Conservation (phyloP, 2,888 invertebrate species). For the Eubasilissa splendida region DNA sequence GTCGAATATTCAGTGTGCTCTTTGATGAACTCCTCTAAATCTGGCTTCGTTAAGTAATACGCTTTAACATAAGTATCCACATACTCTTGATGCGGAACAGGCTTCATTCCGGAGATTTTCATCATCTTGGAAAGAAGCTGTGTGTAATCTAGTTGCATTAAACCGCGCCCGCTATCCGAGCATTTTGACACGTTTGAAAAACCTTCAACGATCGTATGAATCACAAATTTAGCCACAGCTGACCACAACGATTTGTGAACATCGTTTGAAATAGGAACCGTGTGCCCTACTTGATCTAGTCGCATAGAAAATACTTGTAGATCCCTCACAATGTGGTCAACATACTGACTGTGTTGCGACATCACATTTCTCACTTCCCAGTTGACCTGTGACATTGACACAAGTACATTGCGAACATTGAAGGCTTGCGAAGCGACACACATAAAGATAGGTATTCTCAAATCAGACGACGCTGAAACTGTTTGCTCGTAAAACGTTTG, state of each 20-base stretch:
- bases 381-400: slow-evolving; percentile 92
- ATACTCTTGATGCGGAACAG: slow-evolving; percentile 89
- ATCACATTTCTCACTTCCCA: slow-evolving; percentile 97
- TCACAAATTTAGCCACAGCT: slow-evolving; percentile 87
- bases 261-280: slow-evolving; percentile 80
- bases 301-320: slow-evolving; percentile 85
- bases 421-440: slow-evolving; percentile 86
- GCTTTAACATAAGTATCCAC: slow-evolving; percentile 97
- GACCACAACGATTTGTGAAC: slow-evolving; percentile 87
- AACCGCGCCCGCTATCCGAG: slow-evolving; percentile 94
- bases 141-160: slow-evolving; percentile 98
- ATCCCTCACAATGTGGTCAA: slow-evolving; percentile 83
- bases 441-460: slow-evolving; percentile 90
- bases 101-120: slow-evolving; percentile 86
- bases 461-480: slow-evolving; percentile 79
- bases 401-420: slow-evolving; percentile 82
- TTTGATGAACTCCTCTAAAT: slow-evolving; percentile 90
- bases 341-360: slow-evolving; percentile 93
- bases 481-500: slow-evolving; percentile 84
- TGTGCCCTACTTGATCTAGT: slow-evolving; percentile 80
- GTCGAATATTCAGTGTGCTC: slow-evolving; percentile 90
- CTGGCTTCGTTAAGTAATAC: slow-evolving; percentile 92
- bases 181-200: slow-evolving; percentile 94
- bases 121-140: slow-evolving; percentile 94
- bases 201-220: slow-evolving; percentile 93